A percentile compares a stretch with the other conserved stretches of the same genome.
Conservation (phyloP, 2,797 vertebrate species). For the Amniataba percoides region DNA sequence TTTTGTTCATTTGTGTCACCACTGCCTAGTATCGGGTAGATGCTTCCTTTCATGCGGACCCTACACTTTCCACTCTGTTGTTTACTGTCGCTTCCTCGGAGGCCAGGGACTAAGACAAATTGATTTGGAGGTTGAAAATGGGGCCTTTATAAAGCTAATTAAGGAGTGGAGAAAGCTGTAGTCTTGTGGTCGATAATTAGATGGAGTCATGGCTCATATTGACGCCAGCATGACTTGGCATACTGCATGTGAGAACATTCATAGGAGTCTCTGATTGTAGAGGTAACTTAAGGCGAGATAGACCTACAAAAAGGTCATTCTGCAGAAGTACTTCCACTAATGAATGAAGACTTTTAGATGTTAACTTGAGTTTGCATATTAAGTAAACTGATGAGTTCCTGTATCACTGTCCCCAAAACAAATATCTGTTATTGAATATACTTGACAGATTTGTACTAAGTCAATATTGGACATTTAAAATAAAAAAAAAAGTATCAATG, state of each 20-base stretch:
- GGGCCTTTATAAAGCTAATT: conserved; percentile 21
- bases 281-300: conserved; percentile 8
- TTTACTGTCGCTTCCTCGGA: conserved; percentile 10
- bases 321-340: neutral
- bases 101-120: conserved; percentile 22
- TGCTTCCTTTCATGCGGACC: neutral
- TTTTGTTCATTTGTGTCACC: conserved; percentile 1
- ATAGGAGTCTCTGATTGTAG: conserved; percentile 2
- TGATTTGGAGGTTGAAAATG: conserved; percentile 31
- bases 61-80: neutral
- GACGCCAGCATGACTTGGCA: conserved; percentile 46
- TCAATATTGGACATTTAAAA: neutral
- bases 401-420: neutral
- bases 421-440: neutral
- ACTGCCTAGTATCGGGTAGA: neutral
- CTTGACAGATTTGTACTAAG: neutral
- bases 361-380: neutral
- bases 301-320: neutral
- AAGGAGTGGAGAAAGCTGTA: conserved; percentile 26
- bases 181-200: conserved; percentile 41
- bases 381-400: neutral
- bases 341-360: neutral
- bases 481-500: neutral
- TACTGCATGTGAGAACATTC: neutral
- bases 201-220: conserved; percentile 21